Percentiles rank a stretch among this genome's conserved stretches.
phyloP scores from a whole-genome alignment of 2,888 invertebrate genomes.

The Scaptomyza caliginosa region DNA sequence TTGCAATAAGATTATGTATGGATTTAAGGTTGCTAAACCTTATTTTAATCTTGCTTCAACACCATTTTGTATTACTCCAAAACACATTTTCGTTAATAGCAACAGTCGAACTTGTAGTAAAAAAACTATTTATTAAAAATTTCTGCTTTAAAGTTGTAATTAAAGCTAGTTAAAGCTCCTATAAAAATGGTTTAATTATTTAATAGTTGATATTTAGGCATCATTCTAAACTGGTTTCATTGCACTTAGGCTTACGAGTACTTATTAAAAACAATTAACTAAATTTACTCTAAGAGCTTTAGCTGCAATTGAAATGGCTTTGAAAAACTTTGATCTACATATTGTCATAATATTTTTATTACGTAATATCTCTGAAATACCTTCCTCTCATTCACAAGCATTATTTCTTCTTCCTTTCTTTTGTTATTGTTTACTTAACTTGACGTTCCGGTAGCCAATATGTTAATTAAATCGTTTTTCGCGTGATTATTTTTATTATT shows the following conservation, averaged over 20 bases:
- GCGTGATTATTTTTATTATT: conserved; percentile 19
- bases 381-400: neutral
- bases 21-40: neutral
- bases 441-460: conserved; percentile 18
- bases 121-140: no score
- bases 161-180: neutral
- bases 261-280: neutral
- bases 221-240: neutral
- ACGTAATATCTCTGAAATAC: neutral
- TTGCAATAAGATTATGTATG: neutral
- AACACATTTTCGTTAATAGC: no score
- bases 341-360: neutral
- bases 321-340: neutral
- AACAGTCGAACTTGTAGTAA: no score
- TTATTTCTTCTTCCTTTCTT: neutral
- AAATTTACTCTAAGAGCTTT: neutral
- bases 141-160: neutral
- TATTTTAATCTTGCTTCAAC: neutral
- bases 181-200: neutral
- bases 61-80: no score
- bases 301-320: neutral
- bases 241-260: neutral
- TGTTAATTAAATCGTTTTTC: conserved; percentile 42
- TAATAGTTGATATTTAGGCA: neutral
- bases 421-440: conserved; percentile 2